Evolutionary conservation across 1,140 invertebrate species (phyloP), one percentile per base, ranked within the genome.

Genomic region (Drosophila sucinea): DNA sequence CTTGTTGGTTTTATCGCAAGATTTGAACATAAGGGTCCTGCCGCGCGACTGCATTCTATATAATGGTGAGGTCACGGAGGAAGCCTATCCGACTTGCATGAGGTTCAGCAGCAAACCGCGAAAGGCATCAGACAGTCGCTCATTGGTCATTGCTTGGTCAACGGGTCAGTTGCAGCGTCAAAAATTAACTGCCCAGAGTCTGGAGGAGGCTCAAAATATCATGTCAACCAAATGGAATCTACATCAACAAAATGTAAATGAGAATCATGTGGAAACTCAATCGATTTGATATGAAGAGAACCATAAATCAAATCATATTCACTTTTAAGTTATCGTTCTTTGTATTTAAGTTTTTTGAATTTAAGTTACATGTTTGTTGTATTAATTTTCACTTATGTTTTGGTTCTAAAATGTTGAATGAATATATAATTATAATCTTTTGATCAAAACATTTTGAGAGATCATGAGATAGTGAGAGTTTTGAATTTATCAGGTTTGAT

Each of bases 61-160:
- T 32, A 40, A 76, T 6, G 35, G 0, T 0, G 33, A 44, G 5
- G 2, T 17, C 25, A 25, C 32, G 1, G 25, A 6, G 1, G 30
- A 55, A 0, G 10, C 44, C 3, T 67, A 41, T 41, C 73, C 78
- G 17, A 55, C 51, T 6, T 81, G 73, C 44, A 23, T 77, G 23
- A 29, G 6, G 0, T 79, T 74, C 64, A 23, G 33, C 17, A 1
- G 2, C 3, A 10, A 2, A 2, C 5, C 8, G 1, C 32, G n/a
- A 0, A 5, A n/a, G 0, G 0, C 54, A 17, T 30, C 8, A 10
- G 4, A 30, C 2, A 27, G 1, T 0, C 56, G 56, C 4, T 32
- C 4, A 4, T 35, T 58, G 4, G 32, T 17, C 32, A 58, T 58
- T 25, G 56, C 17, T 33, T 58, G 56, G 56, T 66, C 67, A 40